Conservation (phyloP, 1,140 invertebrate species). For the Saccostrea glomerata region DNA sequence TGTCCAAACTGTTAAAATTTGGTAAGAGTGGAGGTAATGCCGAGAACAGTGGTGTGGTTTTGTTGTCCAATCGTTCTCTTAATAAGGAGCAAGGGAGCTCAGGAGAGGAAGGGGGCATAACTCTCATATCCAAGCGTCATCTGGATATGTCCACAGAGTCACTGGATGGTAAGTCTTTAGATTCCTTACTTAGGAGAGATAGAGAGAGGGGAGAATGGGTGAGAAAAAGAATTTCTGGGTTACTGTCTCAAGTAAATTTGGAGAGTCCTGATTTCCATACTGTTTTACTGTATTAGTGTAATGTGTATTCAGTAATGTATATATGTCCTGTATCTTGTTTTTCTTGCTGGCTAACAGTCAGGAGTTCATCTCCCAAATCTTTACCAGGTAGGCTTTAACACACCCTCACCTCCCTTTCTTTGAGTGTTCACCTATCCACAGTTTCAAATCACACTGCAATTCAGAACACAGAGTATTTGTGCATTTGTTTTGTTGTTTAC, state of each 20-base stretch:
- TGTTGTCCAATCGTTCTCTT: constrained; percentile 63
- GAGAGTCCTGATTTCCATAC: neutral
- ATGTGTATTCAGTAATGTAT: constrained; percentile 11
- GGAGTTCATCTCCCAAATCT: constrained; percentile 11
- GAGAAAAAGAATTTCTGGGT: neutral
- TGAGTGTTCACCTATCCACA: neutral
- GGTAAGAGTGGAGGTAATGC: constrained; percentile 52
- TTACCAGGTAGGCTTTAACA: constrained; percentile 25
- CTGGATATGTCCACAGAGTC: constrained; percentile 55
- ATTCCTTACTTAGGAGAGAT: neutral
- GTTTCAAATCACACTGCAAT: neutral
- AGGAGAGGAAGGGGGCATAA: constrained; percentile 49
- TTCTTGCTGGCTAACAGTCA: constrained; percentile 35
- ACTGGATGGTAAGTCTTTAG: constrained; percentile 55
- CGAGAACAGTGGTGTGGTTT: constrained; percentile 60
- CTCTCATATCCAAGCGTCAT: constrained; percentile 54
- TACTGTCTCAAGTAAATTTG: neutral
- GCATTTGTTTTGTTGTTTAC: neutral
- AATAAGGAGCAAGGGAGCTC: constrained; percentile 43
- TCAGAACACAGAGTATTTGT: neutral
- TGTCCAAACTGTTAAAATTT: constrained; percentile 69
- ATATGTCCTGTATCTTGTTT: constrained; percentile 13
- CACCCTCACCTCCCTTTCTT: neutral
- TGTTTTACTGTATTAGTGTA: neutral
- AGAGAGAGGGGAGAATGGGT: constrained; percentile 15